Conservation (phyloP, 2,888 invertebrate genomes). For the Odontomyia ornata region DNA sequence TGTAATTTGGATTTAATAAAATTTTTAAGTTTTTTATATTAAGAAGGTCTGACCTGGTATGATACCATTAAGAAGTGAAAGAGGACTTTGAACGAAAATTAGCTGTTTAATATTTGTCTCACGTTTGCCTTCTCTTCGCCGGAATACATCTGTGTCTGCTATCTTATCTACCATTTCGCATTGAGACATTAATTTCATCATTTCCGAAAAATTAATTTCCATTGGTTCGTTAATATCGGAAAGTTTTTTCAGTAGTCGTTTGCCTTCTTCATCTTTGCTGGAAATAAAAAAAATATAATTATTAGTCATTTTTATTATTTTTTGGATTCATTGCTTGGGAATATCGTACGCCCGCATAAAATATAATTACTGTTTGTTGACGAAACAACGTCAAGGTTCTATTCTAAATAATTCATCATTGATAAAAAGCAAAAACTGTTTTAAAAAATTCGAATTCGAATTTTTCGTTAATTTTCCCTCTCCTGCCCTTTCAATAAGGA, state of each 20-base stretch:
- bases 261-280: slow-evolving; percentile 77
- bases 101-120: slow-evolving; percentile 57
- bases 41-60: slow-evolving; percentile 73
- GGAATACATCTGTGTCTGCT: background rate
- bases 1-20: background rate
- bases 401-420: no score
- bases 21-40: background rate
- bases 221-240: slow-evolving; percentile 71
- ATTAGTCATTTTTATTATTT: background rate
- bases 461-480: no score
- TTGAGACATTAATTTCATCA: slow-evolving; percentile 81
- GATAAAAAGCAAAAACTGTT: no score
- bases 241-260: slow-evolving; percentile 71
- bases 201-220: slow-evolving; percentile 75
- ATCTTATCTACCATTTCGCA: slow-evolving; percentile 74
- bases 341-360: no score
- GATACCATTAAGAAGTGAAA: slow-evolving; percentile 79
- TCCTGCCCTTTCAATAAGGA: no score
- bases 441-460: no score
- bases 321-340: no score
- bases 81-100: slow-evolving; percentile 71
- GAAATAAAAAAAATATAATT: slow-evolving; percentile 55
- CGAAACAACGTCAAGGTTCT: no score
- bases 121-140: slow-evolving; percentile 47
- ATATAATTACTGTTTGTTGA: no score